These are phyloP conservation scores for Nibea coibor DNA, from an alignment of 2,113 vertebrate genomes.

Conservation along the genomic window DNA sequence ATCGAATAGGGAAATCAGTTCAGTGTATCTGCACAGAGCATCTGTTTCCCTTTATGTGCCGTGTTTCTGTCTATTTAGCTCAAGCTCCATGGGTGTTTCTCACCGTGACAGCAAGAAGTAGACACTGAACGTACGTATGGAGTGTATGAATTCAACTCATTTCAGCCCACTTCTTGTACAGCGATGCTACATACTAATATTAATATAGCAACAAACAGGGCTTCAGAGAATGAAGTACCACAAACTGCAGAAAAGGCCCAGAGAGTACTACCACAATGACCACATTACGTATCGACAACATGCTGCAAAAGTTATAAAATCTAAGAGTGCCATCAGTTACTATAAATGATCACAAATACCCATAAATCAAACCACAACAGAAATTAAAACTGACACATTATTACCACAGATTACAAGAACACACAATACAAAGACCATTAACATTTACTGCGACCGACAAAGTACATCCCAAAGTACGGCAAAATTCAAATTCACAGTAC, in stretches of 20 bases:
- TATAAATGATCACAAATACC: background rate
- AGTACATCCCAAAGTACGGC: background rate
- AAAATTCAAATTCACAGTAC: too few species aligned
- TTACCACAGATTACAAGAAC: background rate
- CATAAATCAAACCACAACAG: background rate
- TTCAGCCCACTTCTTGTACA: background rate
- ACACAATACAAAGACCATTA: too few species aligned
- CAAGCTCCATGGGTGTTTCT: background rate
- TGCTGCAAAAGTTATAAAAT: background rate
- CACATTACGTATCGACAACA: background rate
- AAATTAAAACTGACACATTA: background rate
- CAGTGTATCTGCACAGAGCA: conserved; percentile 45
- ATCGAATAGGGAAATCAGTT: conserved; percentile 66
- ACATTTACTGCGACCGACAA: background rate
- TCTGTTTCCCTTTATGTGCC: conserved; percentile 59
- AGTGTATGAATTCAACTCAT: background rate
- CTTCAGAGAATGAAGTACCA: background rate
- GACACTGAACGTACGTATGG: background rate
- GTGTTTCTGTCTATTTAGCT: background rate
- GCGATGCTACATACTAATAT: background rate
- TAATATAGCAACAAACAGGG: background rate
- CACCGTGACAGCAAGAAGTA: background rate
- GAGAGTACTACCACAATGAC: background rate
- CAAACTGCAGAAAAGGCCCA: background rate
- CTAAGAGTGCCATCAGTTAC: too few species aligned